phyloP scores from a whole-genome alignment of 2,888 invertebrate genomes.

The Lutraria lutraria region DNA sequence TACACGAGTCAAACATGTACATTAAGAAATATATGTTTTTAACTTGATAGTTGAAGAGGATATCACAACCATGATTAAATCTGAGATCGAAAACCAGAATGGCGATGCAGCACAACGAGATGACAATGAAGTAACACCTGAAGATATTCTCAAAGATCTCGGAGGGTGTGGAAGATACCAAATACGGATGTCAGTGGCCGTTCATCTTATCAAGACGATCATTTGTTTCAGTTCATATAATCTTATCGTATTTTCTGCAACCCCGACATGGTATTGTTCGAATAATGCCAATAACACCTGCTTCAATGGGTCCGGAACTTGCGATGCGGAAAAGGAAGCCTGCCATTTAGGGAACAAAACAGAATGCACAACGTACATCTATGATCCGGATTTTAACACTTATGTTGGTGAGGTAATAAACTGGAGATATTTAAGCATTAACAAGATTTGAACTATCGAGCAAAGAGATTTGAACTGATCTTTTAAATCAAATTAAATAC shows the following conservation, averaged over 20 bases:
- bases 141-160: slow-evolving; percentile 44
- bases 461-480: too few relatives aligned
- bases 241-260: slow-evolving; percentile 16
- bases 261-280: slow-evolving; percentile 45
- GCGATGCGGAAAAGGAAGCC: not conserved
- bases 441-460: too few relatives aligned
- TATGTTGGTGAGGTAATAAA: not conserved
- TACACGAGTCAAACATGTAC: too few relatives aligned
- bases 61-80: not conserved
- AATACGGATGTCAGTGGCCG: slow-evolving; percentile 26
- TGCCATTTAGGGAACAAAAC: not conserved
- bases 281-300: not conserved
- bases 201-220: slow-evolving; percentile 47
- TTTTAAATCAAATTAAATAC: too few relatives aligned
- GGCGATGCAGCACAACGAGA: not conserved
- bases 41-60: too few relatives aligned
- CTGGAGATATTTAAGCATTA: too few relatives aligned
- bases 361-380: not conserved
- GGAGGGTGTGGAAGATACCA: slow-evolving; percentile 60
- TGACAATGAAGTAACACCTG: slow-evolving; percentile 13
- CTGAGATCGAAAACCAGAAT: not conserved
- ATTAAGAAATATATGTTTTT: too few relatives aligned
- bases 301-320: not conserved
- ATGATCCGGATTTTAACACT: not conserved
- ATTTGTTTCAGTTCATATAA: slow-evolving; percentile 34